These are phyloP conservation scores for Leptinotarsa undecemlineata DNA, from an alignment of 1,140 invertebrate genomes.

Conservation along the genomic window DNA sequence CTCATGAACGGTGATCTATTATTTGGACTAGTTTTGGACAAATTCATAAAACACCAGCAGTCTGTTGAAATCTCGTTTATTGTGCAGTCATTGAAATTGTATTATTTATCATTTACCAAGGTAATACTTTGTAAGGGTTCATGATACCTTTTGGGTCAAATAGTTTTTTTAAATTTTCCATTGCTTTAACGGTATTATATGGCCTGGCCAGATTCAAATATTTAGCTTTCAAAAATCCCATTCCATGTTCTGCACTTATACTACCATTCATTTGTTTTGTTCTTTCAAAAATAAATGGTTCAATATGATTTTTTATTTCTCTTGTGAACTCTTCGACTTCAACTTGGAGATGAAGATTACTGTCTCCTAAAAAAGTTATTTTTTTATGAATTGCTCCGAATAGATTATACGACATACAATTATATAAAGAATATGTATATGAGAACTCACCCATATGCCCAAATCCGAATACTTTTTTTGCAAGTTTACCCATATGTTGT, in stretches of 20 bases:
- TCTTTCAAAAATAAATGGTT: conserved; percentile 88
- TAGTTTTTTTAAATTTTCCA: conserved; percentile 80
- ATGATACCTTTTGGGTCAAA: conserved; percentile 93
- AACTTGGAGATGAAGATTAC: conserved; percentile 90
- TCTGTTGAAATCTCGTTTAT: neutral
- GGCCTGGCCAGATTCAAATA: conserved; percentile 84
- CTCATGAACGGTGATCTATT: neutral
- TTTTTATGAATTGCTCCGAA: neutral
- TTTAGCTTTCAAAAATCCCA: conserved; percentile 87
- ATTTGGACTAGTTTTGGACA: neutral
- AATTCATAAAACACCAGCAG: neutral
- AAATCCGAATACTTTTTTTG: conserved; percentile 77
- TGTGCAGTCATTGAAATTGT: neutral
- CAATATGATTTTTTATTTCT: conserved; percentile 71
- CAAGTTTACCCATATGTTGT: conserved; percentile 62
- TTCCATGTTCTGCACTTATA: conserved; percentile 94
- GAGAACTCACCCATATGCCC: conserved; percentile 80
- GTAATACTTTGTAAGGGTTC: conserved; percentile 59
- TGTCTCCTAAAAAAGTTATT: conserved; percentile 67
- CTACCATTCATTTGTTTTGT: conserved; percentile 79
- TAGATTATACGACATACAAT: neutral
- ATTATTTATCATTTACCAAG: conserved; percentile 6
- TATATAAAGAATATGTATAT: neutral
- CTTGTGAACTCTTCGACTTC: conserved; percentile 68
- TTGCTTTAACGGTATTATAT: conserved; percentile 71